These are phyloP conservation scores for Hoplostethus mediterraneus DNA, from an alignment of 2,797 vertebrate species.

Conservation along the genomic window DNA sequence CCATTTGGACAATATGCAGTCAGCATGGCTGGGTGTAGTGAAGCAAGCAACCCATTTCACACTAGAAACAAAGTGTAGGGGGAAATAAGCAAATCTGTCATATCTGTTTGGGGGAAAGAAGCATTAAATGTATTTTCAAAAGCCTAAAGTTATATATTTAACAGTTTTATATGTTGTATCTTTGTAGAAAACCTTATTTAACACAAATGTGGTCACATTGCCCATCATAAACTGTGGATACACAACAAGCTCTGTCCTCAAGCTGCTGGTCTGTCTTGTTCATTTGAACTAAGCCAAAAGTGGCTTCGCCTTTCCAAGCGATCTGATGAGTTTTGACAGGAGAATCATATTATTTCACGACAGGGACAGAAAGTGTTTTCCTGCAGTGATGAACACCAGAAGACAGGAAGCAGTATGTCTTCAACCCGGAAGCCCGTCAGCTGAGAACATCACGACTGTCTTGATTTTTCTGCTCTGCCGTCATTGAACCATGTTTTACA, in stretches of 20 bases:
- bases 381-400: no score
- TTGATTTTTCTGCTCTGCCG: constrained; percentile 8
- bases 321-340: no score
- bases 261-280: constrained; percentile 38
- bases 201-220: constrained; percentile 84
- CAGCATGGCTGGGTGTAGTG: constrained; percentile 84
- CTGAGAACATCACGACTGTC: background rate
- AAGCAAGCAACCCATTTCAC: constrained; percentile 82
- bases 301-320: constrained; percentile 9
- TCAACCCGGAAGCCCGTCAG: no score
- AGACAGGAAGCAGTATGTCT: no score
- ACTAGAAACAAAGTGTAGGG: constrained; percentile 77
- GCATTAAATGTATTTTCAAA: constrained; percentile 96
- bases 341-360: no score
- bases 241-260: constrained; percentile 38
- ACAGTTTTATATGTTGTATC: constrained; percentile 95
- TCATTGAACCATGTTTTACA: constrained; percentile 5
- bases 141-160: constrained; percentile 96
- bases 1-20: constrained; percentile 85
- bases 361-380: no score
- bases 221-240: constrained; percentile 58
- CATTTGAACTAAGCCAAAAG: background rate
- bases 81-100: constrained; percentile 54
- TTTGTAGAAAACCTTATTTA: constrained; percentile 94
- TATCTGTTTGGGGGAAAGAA: constrained; percentile 76